phyloP scores from a whole-genome alignment of 2,113 vertebrate species.

The Daboia siamensis region DNA sequence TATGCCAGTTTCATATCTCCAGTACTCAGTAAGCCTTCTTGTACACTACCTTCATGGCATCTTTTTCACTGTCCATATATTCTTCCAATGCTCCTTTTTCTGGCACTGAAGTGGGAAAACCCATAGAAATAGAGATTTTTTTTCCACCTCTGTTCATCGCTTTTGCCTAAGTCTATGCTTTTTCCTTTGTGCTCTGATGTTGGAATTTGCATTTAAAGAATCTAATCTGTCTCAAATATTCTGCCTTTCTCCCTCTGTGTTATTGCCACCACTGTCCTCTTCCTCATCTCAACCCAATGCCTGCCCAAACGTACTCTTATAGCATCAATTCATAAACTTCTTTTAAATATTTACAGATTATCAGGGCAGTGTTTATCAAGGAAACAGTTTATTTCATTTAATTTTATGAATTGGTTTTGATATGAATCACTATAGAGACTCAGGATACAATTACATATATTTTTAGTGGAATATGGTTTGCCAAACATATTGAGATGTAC shows the following conservation, averaged over 20 bases:
- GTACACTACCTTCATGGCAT: background rate
- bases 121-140: background rate
- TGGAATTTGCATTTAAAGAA: background rate
- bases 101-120: background rate
- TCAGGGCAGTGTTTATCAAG: background rate
- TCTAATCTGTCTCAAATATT: background rate
- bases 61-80: background rate
- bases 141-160: background rate
- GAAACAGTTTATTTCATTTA: background rate
- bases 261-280: background rate
- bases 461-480: background rate
- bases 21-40: background rate
- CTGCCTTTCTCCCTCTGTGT: background rate
- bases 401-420: background rate
- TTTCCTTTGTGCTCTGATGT: background rate
- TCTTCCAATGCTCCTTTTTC: background rate
- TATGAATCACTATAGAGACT: background rate
- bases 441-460: background rate
- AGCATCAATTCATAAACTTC: background rate
- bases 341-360: background rate
- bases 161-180: background rate
- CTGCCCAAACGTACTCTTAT: background rate
- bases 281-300: background rate
- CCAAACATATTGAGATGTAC: background rate
- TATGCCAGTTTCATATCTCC: background rate